Base-by-base conservation (phyloP, 2,113 vertebrate species). In the Chrysochloris asiatica region DNA sequence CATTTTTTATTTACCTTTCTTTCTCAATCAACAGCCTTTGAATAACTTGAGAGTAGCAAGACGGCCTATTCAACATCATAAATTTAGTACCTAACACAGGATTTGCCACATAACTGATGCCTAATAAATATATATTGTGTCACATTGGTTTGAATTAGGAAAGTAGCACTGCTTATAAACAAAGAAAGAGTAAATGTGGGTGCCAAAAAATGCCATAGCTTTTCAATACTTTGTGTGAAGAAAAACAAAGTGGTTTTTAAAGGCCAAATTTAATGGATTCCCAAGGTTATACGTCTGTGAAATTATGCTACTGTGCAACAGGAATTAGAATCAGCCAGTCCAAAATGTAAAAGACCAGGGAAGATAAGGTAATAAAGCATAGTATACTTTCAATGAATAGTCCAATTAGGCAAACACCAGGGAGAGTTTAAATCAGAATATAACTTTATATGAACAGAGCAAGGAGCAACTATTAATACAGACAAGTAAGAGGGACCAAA, bases 221-320 rank as follows among this genome's bases (percentile, higher is more conserved):
- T 84, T 88, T 92, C 91, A 84, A 59, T 26, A 43, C 71, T 56
- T n/a, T n/a, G 52, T 69, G 52, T 69, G 91, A 56, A 81, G 71
- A 83, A 88, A 92, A 88, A 93, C 77, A 94, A 94, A 94, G 77
- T 61, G 30, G 38, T 86, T 56, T 78, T 67, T 67, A 95, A 96
- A 96, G 93, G 92, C 93, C 93, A 94, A 83, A 72, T 84, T 90
- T 95, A 95, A 93, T 93, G 67, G 80, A 94, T 95, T 92, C 92
- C 91, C 79, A 92, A 95, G 94, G 86, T 90, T 94, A 82, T 43
- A 63, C 38, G 79, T 43, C 90, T 88, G 76, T 86, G 71, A 88
- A 95, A 94, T 86, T 54, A 94, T 81, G 47, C 72, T 48, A 12
- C 82, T 38, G 33, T 80, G 54, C 77, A 86, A 92, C 3, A 90